These are phyloP conservation scores for Anneissia japonica DNA, from an alignment of 35 echinoderm and acorn worm genomes.

Conservation along the genomic window DNA sequence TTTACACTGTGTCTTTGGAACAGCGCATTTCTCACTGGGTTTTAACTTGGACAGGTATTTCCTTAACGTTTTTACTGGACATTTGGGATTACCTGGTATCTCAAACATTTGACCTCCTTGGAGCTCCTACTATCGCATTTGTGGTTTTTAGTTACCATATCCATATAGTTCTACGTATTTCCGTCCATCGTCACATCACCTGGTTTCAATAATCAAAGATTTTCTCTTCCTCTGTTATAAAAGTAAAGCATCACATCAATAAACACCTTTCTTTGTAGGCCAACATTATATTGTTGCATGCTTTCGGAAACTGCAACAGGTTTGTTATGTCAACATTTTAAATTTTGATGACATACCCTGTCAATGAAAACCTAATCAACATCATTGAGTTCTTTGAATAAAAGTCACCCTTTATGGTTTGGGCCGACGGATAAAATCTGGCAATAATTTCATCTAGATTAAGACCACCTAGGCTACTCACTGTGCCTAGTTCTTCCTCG, in stretches of 20 bases:
- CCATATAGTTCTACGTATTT: constrained; percentile 6
- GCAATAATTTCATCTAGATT: constrained; percentile 1
- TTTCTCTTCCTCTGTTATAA: neutral
- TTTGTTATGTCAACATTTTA: constrained; percentile 6
- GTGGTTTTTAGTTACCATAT: constrained; percentile 15
- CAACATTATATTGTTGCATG: neutral
- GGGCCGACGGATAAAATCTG: constrained; percentile 17
- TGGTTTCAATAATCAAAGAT: constrained; percentile 17
- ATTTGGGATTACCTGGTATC: constrained; percentile 28
- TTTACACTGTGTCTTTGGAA: constrained; percentile 10
- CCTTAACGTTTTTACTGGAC: constrained; percentile 21
- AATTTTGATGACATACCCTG: neutral
- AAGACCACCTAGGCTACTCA: too few relatives aligned
- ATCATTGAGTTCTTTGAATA: constrained; percentile 11
- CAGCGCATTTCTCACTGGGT: neutral
- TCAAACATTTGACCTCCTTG: constrained; percentile 11
- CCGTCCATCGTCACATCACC: constrained; percentile 11
- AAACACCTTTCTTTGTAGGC: constrained; percentile 30
- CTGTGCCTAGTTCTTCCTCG: too few relatives aligned
- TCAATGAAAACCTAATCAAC: constrained; percentile 1
- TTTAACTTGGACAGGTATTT: constrained; percentile 25
- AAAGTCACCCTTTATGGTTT: neutral
- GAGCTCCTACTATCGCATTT: constrained; percentile 6
- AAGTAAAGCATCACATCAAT: constrained; percentile 35
- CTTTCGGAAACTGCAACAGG: neutral